These are phyloP conservation scores for Platycercus adscitus DNA, from an alignment of 2,113 vertebrate species.

Conservation along the genomic window DNA sequence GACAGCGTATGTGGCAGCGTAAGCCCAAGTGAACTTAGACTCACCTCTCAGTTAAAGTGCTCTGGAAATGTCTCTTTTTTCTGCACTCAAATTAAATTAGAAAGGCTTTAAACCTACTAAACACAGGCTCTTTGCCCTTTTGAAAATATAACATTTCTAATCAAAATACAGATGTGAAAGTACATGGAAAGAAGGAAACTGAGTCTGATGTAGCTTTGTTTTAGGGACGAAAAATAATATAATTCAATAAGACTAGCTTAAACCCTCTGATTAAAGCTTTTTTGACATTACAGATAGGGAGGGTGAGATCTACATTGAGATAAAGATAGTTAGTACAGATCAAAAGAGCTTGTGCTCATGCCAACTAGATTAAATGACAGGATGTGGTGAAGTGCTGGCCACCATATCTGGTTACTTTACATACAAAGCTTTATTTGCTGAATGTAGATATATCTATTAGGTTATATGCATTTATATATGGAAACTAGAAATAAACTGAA, in stretches of 20 bases:
- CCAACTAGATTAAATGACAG: conserved; percentile 70
- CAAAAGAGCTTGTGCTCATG: conserved; percentile 62
- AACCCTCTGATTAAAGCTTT: conserved; percentile 74
- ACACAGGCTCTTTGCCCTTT: background rate
- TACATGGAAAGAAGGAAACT: conserved; percentile 21
- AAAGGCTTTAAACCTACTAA: conserved; percentile 32
- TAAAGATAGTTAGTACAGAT: conserved; percentile 66
- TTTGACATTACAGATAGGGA: conserved; percentile 60
- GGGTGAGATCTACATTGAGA: conserved; percentile 71
- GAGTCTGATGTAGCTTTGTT: conserved; percentile 43
- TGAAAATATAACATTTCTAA: conserved; percentile 55
- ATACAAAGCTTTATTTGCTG: conserved; percentile 16
- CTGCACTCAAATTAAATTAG: conserved; percentile 64
- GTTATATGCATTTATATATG: background rate
- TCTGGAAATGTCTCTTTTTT: conserved; percentile 13
- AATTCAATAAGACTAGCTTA: conserved; percentile 67
- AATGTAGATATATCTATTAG: background rate
- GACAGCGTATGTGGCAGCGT: background rate
- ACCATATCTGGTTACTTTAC: conserved; percentile 61
- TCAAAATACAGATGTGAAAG: conserved; percentile 54
- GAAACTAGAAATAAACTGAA: conserved; percentile 56
- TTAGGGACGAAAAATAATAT: conserved; percentile 45
- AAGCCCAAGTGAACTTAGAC: conserved; percentile 33
- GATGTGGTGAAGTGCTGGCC: conserved; percentile 56
- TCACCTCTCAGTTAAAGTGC: conserved; percentile 39